Conservation (phyloP, 1,140 invertebrate species). For the Plodia interpunctella region DNA sequence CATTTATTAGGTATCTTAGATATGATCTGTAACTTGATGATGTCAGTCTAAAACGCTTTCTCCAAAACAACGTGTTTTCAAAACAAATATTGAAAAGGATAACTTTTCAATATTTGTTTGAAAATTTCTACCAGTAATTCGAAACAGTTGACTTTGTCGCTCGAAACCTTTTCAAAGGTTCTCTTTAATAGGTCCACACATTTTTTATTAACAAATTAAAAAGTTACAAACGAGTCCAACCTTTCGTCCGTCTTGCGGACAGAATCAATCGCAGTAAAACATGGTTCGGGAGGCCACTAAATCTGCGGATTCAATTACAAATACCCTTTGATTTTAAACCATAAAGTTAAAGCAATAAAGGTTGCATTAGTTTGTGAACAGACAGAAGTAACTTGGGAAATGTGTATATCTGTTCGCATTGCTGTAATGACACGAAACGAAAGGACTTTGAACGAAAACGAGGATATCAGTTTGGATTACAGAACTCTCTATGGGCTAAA, state of each 20-base stretch:
- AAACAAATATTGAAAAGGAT: too few relatives aligned
- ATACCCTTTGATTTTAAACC: conserved; percentile 27
- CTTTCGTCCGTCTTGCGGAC: conserved; percentile 51
- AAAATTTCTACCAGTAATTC: too few relatives aligned
- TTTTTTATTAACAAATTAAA: conserved; percentile 4
- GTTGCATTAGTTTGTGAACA: conserved; percentile 9
- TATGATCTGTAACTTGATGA: too few relatives aligned
- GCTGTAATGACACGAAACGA: conserved; percentile 59
- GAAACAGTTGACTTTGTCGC: too few relatives aligned
- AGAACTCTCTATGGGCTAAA: conserved; percentile 17
- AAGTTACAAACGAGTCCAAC: not conserved
- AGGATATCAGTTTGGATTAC: conserved; percentile 56
- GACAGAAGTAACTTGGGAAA: conserved; percentile 23
- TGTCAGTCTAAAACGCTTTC: too few relatives aligned
- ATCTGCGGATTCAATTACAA: conserved; percentile 20
- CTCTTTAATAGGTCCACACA: too few relatives aligned
- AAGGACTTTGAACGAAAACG: conserved; percentile 62
- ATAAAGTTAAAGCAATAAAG: conserved; percentile 19
- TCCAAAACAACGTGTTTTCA: too few relatives aligned
- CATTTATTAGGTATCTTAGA: too few relatives aligned
- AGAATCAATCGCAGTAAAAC: conserved; percentile 73
- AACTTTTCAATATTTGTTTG: too few relatives aligned
- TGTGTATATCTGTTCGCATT: conserved; percentile 53
- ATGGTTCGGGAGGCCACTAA: conserved; percentile 40
- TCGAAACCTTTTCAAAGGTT: too few relatives aligned